Conservation (phyloP, 2,888 invertebrate genomes). For the Scaptomyza tumidula region DNA sequence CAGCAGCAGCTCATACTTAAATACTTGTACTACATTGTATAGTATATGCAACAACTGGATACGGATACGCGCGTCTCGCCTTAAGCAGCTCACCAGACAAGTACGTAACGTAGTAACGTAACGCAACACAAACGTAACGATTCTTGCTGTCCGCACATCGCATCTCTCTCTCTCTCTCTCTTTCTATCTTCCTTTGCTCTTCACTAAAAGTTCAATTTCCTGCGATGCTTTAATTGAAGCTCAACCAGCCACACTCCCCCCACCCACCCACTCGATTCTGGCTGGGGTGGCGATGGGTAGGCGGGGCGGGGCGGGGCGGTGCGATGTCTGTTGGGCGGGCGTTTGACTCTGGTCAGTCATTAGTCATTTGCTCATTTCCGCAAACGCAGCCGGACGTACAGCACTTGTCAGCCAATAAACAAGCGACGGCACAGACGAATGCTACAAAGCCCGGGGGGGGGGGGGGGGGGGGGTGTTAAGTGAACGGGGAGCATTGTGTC, state of each 20-base stretch:
- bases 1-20: conserved; percentile 20
- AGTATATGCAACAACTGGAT: conserved; percentile 75
- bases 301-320: neutral
- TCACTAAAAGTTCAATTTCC: conserved; percentile 77
- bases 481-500: neutral
- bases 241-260: conserved; percentile 58
- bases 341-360: conserved; percentile 72
- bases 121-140: conserved; percentile 17
- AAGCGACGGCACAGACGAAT: conserved; percentile 49
- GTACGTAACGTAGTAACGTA: conserved; percentile 63
- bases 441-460: no score
- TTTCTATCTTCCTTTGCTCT: conserved; percentile 16
- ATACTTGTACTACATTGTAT: conserved; percentile 17
- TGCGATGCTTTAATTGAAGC: conserved; percentile 78
- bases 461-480: neutral
- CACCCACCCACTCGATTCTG: neutral
- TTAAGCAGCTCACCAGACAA: conserved; percentile 52
- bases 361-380: conserved; percentile 81
- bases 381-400: conserved; percentile 75
- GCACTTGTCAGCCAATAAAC: conserved; percentile 81
- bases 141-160: conserved; percentile 34
- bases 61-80: conserved; percentile 66
- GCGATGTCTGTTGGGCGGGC: neutral
- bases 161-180: neutral
- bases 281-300: no score